Evolutionary conservation across 2,888 invertebrate species (phyloP).

Genomic region (Agriopis aurantiaria): DNA sequence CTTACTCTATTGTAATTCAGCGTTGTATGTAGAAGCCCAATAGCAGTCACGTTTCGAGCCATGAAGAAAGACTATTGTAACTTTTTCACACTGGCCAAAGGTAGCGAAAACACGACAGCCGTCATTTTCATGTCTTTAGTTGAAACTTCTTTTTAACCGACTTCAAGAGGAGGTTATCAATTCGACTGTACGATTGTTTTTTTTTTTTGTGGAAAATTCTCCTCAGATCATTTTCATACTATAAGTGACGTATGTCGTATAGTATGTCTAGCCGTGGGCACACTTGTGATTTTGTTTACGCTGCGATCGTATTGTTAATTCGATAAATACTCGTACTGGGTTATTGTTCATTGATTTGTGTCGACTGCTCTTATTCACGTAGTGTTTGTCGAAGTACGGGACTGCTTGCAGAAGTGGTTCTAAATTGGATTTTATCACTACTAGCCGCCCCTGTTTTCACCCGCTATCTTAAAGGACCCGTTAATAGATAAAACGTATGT

Average conservation of each 20-base stretch:
- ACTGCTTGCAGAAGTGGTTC: not conserved
- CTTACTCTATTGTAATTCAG: conserved; percentile 15
- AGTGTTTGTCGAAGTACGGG: not conserved
- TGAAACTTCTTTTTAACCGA: too few relatives aligned
- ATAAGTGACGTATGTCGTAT: not conserved
- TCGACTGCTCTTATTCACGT: conserved; percentile 6
- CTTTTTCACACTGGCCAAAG: not conserved
- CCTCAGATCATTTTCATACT: too few relatives aligned
- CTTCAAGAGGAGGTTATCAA: too few relatives aligned
- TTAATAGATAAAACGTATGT: too few relatives aligned
- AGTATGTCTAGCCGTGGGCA: conserved; percentile 2
- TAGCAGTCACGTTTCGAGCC: conserved; percentile 7
- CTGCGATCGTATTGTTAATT: conserved; percentile 37
- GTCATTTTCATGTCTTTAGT: not conserved
- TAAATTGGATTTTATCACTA: not conserved
- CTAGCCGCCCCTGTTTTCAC: too few relatives aligned
- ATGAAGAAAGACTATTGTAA: conserved; percentile 8
- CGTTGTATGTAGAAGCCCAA: conserved; percentile 4
- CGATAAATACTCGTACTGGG: conserved; percentile 34
- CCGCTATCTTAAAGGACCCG: too few relatives aligned
- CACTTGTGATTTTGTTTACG: conserved; percentile 24
- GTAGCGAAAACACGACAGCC: not conserved
- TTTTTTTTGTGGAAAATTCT: too few relatives aligned
- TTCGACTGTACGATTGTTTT: too few relatives aligned
- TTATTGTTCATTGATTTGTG: conserved; percentile 38